Evolutionary conservation across 2,113 vertebrate genomes (phyloP), one percentile per base, ranked within the genome.

Genomic region (Holacanthus passer): DNA sequence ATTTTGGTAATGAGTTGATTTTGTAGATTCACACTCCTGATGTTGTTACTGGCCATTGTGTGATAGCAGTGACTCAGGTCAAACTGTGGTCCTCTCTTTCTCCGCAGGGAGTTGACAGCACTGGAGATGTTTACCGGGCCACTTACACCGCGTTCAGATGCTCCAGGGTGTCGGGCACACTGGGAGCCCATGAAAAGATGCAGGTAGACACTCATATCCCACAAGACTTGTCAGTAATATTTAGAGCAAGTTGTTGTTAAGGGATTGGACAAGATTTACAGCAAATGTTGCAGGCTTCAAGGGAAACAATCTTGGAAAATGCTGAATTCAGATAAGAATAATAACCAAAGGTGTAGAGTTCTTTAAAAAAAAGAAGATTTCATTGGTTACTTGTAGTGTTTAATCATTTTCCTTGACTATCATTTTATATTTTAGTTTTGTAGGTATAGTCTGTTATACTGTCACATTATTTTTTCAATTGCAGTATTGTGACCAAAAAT

Each of bases 71-170:
- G 62, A 37, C 31, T 64, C n/a, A 35, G n/a, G 1, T 79, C 45
- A 70, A 60, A n/a, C 63, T 71, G 66, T 75, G n/a, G 7, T 52
- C 7, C 22, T 6, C 20, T 79, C 12, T 78, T 83, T 80, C 65
- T 27, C 41, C 47, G 70, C 90, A 99, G 98, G 96, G 94, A 58
- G 95, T 97, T 59, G 96, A 98, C 91, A 92, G 90, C 81, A 96
- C 90, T 68, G 96, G 92, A 70, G 94, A 95, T 67, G 96, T 98
- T 63, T 98, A 95, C 83, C 96, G 97, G 67, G 97, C 96, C 70
- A 97, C 96, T 17, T 99, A 99, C 88, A 95, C 96, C 0, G 96
- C 95, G 37, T 99, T 99, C 71, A 95, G 93, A 77, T 99, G 97
- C 88, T 95, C 94, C 63, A 93, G 68, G 78, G 86, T 97, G 75